Conservation (phyloP, 2,113 vertebrate species). For the Pachycephala philippinensis region DNA sequence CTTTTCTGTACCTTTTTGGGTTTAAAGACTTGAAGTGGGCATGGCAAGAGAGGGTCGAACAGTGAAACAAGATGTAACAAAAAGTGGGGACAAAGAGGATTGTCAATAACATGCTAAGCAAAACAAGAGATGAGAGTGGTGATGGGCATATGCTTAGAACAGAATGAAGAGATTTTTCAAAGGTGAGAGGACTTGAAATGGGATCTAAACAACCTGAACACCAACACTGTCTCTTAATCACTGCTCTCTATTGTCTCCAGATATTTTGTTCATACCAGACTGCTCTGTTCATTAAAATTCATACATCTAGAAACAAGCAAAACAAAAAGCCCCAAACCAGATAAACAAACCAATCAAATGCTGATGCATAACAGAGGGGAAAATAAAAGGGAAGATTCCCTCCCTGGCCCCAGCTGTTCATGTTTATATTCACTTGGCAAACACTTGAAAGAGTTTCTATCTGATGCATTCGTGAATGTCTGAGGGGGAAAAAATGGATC, state of each 20-base stretch:
- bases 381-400: background rate
- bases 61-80: background rate
- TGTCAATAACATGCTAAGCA: background rate
- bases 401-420: slow-evolving; percentile 17
- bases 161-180: background rate
- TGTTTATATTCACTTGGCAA: slow-evolving; percentile 51
- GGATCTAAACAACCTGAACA: background rate
- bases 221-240: background rate
- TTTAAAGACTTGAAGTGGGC: background rate
- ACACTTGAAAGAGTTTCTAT: slow-evolving; percentile 31
- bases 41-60: background rate
- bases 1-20: background rate
- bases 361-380: background rate
- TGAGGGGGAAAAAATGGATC: background rate
- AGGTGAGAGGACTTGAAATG: background rate
- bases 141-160: background rate
- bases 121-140: background rate
- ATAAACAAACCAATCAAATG: slow-evolving; percentile 26
- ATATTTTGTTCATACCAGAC: background rate
- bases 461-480: background rate
- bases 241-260: background rate
- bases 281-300: background rate
- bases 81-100: background rate
- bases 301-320: background rate
- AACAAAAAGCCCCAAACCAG: background rate